phyloP scores from a whole-genome alignment of 2,888 invertebrate genomes.

The Cataglyphis rosenhaueri region DNA sequence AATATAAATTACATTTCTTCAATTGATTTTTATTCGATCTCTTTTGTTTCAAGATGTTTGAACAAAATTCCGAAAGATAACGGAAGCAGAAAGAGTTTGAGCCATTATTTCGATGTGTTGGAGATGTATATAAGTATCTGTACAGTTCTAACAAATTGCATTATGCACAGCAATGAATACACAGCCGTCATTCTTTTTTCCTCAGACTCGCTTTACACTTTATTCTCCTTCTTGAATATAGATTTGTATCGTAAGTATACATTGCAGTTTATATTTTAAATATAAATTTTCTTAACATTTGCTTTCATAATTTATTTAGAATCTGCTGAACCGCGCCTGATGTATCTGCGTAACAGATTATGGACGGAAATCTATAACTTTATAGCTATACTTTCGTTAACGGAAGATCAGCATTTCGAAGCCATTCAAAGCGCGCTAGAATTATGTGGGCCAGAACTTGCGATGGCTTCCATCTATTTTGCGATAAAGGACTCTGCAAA shows the following conservation, averaged over 20 bases:
- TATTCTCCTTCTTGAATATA: conserved; percentile 84
- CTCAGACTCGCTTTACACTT: conserved; percentile 85
- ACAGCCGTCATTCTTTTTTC: conserved; percentile 85
- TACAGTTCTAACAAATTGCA: conserved; percentile 84
- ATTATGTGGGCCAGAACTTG: conserved; percentile 70
- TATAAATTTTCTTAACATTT: conserved; percentile 1
- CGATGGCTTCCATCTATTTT: conserved; percentile 75
- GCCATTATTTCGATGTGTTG: conserved; percentile 85
- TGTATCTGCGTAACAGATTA: conserved; percentile 86
- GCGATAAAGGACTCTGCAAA: conserved; percentile 76
- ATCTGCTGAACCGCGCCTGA: conserved; percentile 81
- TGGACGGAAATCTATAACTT: conserved; percentile 86
- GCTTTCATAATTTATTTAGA: conserved; percentile 76
- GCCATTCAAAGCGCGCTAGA: conserved; percentile 78
- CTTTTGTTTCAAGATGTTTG: conserved; percentile 81
- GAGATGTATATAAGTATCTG: conserved; percentile 87
- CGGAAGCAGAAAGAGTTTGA: conserved; percentile 82
- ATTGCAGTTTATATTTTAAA: not conserved
- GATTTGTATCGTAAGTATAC: conserved; percentile 85
- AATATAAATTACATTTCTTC: conserved; percentile 55
- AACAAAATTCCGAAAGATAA: conserved; percentile 82
- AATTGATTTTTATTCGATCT: not conserved
- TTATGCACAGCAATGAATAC: conserved; percentile 83
- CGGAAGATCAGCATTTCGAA: conserved; percentile 80
- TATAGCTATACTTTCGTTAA: conserved; percentile 83